These are phyloP conservation scores for Lithobius niger DNA, from an alignment of 1,140 invertebrate species.

Conservation along the genomic window DNA sequence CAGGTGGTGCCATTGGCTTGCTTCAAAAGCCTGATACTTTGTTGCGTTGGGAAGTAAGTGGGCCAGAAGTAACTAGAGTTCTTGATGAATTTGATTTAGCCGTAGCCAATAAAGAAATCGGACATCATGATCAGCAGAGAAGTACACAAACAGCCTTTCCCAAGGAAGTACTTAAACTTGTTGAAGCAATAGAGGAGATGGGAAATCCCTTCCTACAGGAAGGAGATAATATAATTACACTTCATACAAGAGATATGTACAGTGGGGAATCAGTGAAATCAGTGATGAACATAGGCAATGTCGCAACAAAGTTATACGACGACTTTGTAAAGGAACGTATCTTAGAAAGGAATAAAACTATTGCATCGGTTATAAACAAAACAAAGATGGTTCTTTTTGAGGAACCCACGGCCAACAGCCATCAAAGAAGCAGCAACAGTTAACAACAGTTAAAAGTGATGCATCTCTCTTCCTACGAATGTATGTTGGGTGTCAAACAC, in stretches of 20 bases:
- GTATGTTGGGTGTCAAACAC: too few relatives aligned
- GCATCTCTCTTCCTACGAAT: too few relatives aligned
- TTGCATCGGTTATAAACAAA: background rate
- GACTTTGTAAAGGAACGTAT: background rate
- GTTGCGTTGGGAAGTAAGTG: slow-evolving; percentile 19
- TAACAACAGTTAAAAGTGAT: background rate
- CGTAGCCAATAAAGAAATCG: background rate
- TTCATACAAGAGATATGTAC: background rate
- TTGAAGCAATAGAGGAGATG: background rate
- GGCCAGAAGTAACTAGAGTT: slow-evolving; percentile 15
- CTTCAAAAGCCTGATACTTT: slow-evolving; percentile 1
- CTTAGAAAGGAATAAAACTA: background rate
- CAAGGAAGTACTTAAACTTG: background rate
- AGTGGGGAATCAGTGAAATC: background rate
- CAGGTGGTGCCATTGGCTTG: slow-evolving; percentile 21
- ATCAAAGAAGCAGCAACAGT: background rate
- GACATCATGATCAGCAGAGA: background rate
- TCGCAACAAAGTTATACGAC: background rate
- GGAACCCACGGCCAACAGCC: background rate
- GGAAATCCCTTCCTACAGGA: background rate
- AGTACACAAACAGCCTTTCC: background rate
- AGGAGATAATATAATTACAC: background rate
- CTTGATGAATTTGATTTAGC: slow-evolving; percentile 9
- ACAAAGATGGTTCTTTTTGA: background rate
- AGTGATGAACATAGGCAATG: too few relatives aligned